Base-by-base conservation (phyloP, 2,888 invertebrate species). In the Lasioglossum vierecki region DNA sequence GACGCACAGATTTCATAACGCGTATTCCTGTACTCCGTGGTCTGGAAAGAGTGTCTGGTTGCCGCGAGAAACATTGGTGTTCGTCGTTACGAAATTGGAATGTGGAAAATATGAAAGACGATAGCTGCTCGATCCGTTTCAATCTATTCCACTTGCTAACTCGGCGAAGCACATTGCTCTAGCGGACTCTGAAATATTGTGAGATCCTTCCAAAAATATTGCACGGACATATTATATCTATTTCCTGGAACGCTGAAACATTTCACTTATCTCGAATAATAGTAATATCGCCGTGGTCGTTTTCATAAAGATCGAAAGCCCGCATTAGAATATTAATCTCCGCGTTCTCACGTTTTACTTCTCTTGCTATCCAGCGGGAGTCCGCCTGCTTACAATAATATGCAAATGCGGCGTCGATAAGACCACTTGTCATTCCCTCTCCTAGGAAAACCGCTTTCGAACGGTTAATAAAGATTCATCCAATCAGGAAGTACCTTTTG, bases 381-480 rank as follows among this genome's bases (percentile, higher is more conserved):
- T 4, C n/a, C 70, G 41, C 6, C 70, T 41, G 70, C 41, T 41
- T 41, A 41, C 70, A 39, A 70, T 70, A 70, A 13, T 41, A 70
- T 70, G 70, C 41, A 70, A 70, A 70, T 70, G n/a, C 39, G 3
- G n/a, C 41, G 22, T 41, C 41, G 70, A 70, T 41, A 41, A 70
- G 41, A 26, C 70, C 70, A 70, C 70, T 70, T 41, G 22, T 70
- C 70, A n/a, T 41, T 41, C 70, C 70, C 11, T 41, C n/a, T n/a
- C 41, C 41, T 41, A 15, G 44, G 11, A 71, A 71, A 46, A 71
- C 44, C 44, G 26, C 41, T 71, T 71, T 39, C 22, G 44, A 63
- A 49, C 75, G 70, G 63, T 76, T 78, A 75, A n/a, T 70, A n/a
- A 41, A 82, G 49, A 74, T 46, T 26, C 44, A 3, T 71, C 26